Conservation (phyloP, 2,888 invertebrate species). For the Dusona sp. region DNA sequence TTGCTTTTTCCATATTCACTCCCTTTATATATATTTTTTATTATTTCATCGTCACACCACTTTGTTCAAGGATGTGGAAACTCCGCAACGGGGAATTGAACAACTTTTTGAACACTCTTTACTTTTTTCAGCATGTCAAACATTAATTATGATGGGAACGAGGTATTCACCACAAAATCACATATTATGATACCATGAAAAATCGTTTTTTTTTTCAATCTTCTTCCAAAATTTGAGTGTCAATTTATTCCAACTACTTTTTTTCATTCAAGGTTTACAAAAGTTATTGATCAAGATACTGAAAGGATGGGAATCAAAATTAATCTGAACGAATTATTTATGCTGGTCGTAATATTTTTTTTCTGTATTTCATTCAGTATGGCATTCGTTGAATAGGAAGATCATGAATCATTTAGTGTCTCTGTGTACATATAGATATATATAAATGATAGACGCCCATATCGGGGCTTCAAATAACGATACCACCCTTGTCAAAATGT, state of each 20-base stretch:
- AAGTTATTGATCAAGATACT: neutral
- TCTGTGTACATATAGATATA: neutral
- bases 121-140: neutral
- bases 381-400: neutral
- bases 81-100: conserved; percentile 32
- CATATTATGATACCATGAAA: neutral
- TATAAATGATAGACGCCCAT: conserved; percentile 60
- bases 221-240: too few species aligned
- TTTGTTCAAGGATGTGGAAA: conserved; percentile 57
- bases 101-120: conserved; percentile 16
- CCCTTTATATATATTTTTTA: conserved; percentile 63
- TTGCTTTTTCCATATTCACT: conserved; percentile 16
- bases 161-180: neutral
- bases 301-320: neutral
- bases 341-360: conserved; percentile 52
- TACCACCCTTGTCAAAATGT: conserved; percentile 76
- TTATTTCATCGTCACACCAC: conserved; percentile 48
- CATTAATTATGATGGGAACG: neutral
- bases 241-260: neutral
- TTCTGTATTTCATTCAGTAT: neutral
- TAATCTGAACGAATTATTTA: conserved; percentile 18
- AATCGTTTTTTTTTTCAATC: neutral
- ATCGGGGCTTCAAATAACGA: conserved; percentile 75
- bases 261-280: neutral
- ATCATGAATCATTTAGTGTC: conserved; percentile 75